Evolutionary conservation across 1,140 invertebrate genomes (phyloP).

Genomic region (Drosophila pachea): DNA sequence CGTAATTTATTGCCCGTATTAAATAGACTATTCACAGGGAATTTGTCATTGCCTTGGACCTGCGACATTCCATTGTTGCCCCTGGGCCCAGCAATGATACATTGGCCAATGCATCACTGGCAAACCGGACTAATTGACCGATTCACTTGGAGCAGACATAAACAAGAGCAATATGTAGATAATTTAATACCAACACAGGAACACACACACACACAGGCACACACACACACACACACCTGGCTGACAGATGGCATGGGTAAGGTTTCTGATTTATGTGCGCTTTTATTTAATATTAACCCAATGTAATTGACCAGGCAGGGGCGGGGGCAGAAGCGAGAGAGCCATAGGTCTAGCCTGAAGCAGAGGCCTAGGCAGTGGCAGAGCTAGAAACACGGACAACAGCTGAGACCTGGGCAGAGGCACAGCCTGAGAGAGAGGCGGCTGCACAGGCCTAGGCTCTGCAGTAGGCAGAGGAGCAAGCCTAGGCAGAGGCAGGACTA

Average conservation of each 20-base stretch:
- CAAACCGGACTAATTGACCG: slow-evolving; percentile 5
- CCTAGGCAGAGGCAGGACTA: too few species aligned
- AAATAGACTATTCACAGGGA: slow-evolving; percentile 17
- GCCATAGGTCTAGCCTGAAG: too few species aligned
- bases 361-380: too few species aligned
- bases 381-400: too few species aligned
- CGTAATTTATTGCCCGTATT: slow-evolving; percentile 37
- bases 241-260: background rate
- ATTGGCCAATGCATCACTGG: slow-evolving; percentile 13
- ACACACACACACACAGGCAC: background rate
- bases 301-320: background rate
- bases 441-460: too few species aligned
- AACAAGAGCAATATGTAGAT: background rate
- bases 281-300: background rate
- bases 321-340: too few species aligned
- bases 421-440: too few species aligned
- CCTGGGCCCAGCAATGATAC: background rate
- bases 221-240: background rate
- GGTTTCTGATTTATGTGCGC: background rate
- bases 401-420: too few species aligned
- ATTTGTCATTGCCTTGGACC: slow-evolving; percentile 21
- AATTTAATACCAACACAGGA: background rate
- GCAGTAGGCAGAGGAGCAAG: too few species aligned
- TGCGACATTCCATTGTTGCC: slow-evolving; percentile 13
- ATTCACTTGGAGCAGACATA: background rate